A percentile compares a stretch with the other conserved stretches of the same genome.
Evolutionary conservation across 2,888 invertebrate genomes (phyloP).

Genomic region (Sisyra terminalis): DNA sequence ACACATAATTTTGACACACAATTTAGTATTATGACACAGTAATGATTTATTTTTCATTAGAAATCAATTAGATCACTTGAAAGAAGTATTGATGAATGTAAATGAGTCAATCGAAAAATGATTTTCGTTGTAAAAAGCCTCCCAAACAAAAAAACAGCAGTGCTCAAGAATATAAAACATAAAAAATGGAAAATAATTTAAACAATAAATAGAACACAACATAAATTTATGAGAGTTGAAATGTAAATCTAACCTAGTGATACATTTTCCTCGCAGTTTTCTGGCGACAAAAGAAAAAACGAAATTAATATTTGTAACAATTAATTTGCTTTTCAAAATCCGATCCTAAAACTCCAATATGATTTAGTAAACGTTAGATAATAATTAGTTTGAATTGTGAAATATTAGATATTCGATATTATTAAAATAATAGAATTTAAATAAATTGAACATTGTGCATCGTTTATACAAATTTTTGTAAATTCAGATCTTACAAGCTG

Average conservation of each 20-base stretch:
- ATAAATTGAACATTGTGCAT: no score
- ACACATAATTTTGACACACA: no score
- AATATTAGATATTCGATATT: no score
- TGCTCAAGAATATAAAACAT: constrained; percentile 4
- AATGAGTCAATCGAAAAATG: not conserved
- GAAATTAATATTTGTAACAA: constrained; percentile 9
- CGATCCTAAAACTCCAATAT: not conserved
- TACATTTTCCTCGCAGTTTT: constrained; percentile 66
- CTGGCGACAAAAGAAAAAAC: constrained; percentile 36
- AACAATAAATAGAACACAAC: constrained; percentile 7
- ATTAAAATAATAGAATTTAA: no score
- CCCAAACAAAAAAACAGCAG: constrained; percentile 7
- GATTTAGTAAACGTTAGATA: no score
- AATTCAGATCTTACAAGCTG: no score
- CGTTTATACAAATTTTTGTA: no score
- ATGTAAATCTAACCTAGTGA: constrained; percentile 53
- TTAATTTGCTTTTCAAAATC: not conserved
- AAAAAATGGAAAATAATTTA: constrained; percentile 6
- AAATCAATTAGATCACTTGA: no score
- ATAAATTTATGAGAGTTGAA: constrained; percentile 2
- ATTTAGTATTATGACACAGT: no score
- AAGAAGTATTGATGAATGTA: not conserved
- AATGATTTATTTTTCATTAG: no score
- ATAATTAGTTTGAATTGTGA: no score
- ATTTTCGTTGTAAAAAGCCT: not conserved